Base-by-base conservation (phyloP, 2,113 vertebrate genomes). In the Seriola quinqueradiata region DNA sequence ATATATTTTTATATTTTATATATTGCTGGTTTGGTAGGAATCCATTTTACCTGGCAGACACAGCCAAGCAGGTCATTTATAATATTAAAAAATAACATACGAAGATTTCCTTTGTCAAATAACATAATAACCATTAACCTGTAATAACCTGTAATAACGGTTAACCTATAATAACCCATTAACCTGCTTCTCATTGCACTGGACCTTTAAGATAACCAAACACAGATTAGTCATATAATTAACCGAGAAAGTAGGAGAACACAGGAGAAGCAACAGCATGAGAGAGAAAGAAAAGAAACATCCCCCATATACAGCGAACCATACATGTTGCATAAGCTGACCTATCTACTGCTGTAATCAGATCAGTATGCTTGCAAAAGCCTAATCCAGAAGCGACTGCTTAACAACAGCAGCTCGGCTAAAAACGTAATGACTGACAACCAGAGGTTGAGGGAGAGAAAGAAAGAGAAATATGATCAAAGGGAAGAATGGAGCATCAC, bases 251-350 rank as follows among this genome's bases (percentile, higher is more conserved):
- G 28, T 28, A 63, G 61, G 84, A 73, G 68, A 70, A 23, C 46
- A 73, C 65, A 59, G 25, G 19, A 70, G 32, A 55, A 75, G 50
- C 52, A 54, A 72, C 50, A 69, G 65, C 10, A 48, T 57, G 32
- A 59, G 32, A 36, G 58, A 65, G 44, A 50, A 59, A 17, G 46
- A 48, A 17, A 17, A 25, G 48, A 68, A 38, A 81, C 67, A 59
- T 60, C 57, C 61, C 71, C 59, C 86, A 84, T 83, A 77, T 86
- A 65, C 77, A 85, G 58, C 38, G 38, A 87, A 60, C 58, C 57
- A 69, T 82, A 73, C 61, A 68, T 76, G 88, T 90, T 92, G 70
- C 87, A 82, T 92, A 88, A 93, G 79, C 69, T 80, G 85, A 82
- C 79, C 83, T 79, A 89, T 83, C 83, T 83, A 76, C 55, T 63